Base-by-base conservation (phyloP, 1,140 invertebrate species). In the Danaus melanippus region DNA sequence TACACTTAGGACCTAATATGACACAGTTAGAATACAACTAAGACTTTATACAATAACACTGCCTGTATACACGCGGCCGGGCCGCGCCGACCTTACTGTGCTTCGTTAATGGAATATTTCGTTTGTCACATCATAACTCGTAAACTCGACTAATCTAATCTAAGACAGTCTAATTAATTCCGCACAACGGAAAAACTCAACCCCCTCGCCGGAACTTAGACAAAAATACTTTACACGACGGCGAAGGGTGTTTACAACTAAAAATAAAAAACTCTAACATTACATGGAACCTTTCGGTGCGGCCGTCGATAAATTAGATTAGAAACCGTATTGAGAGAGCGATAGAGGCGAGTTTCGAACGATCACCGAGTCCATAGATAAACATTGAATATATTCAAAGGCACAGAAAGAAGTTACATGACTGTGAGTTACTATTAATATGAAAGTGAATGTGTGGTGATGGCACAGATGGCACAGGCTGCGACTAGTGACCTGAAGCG, bases 141-240 rank as follows among this genome's bases (percentile, higher is more conserved):
- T 80, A 82, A 77, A 72, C 69, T 64, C 63, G 66, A 66, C 76
- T 82, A 83, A 51, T 74, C 79, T 84, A 86, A 57, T 68, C 79
- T 86, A 86, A 71, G 76, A 84, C 84, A 86, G 84, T 86, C 84
- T 86, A 86, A 83, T 63, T 67, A 69, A 50, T 84, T 86, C 84
- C 84, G 84, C 72, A 84, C 81, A 84, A 86, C 84, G 84, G 81
- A 86, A 86, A 84, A 84, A 76, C 71, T 69, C 59, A 55, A 64
- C 67, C 79, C 79, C 78, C 76, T 73, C 72, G 70, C 55, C 39
- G 58, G 62, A 66, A 50, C 75, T 83, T 84, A 81, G 67, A 59
- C 50, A 48, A 47, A 32, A 32, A 74, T 70, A 79, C 67, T 77
- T 82, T 84, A 86, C 60, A 61, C 70, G 53, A 53, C 48, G 50